Conservation (phyloP, 2,113 vertebrate species). For the Neopipo cinnamomea region DNA sequence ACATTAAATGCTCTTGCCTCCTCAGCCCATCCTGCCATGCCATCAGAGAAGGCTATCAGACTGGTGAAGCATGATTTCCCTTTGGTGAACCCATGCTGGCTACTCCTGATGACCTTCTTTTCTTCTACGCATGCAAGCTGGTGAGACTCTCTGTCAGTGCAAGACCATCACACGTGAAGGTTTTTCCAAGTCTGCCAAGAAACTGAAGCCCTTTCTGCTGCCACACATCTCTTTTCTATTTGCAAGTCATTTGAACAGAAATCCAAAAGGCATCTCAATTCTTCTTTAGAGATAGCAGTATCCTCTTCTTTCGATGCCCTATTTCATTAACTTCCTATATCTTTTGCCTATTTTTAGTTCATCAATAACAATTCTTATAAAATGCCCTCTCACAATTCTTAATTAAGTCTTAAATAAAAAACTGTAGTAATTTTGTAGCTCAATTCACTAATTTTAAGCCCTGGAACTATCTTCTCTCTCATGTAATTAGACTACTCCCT, state of each 20-base stretch:
- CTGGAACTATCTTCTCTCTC: background rate
- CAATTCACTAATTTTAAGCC: background rate
- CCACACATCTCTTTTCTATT: background rate
- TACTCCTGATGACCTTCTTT: background rate
- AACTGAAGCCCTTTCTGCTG: background rate
- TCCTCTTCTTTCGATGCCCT: background rate
- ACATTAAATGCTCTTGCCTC: background rate
- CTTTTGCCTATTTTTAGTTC: background rate
- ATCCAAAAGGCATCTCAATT: background rate
- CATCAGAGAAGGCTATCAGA: background rate
- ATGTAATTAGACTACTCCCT: background rate
- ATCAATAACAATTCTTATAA: background rate
- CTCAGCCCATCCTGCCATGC: background rate
- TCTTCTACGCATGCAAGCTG: background rate
- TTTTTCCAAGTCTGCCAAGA: background rate
- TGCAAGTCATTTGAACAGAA: background rate
- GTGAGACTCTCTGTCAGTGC: background rate
- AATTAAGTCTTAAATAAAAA: background rate
- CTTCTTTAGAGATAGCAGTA: background rate
- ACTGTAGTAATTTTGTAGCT: background rate
- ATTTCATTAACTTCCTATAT: background rate
- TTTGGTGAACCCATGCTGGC: background rate
- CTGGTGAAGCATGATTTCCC: background rate
- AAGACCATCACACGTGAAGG: background rate
- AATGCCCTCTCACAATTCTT: background rate